These are phyloP conservation scores for Ianthella basta DNA, from an alignment of 37 sponge, comb jelly and placozoan species.

Conservation along the genomic window DNA sequence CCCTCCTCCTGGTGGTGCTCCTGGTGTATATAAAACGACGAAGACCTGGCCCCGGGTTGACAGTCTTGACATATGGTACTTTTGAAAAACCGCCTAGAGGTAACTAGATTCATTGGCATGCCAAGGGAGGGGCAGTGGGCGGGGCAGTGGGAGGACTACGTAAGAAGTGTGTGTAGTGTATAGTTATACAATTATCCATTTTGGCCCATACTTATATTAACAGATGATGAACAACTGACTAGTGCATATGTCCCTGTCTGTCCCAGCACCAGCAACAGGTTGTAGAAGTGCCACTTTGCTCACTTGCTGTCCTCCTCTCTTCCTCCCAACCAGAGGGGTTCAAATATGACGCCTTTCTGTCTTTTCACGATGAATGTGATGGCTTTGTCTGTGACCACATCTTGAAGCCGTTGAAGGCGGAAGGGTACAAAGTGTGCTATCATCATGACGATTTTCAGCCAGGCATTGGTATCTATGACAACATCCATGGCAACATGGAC, in stretches of 20 bases:
- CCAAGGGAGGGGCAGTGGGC: too few relatives aligned
- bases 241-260: background rate
- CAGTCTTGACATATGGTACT: too few relatives aligned
- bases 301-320: background rate
- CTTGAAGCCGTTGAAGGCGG: background rate
- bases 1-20: background rate
- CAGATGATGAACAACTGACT: too few relatives aligned
- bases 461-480: constrained; percentile 9
- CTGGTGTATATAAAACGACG: background rate
- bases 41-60: too few relatives aligned
- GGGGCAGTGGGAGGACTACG: too few relatives aligned
- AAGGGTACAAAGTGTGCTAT: background rate
- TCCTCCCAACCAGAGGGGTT: background rate
- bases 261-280: background rate
- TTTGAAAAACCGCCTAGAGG: too few relatives aligned
- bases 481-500: constrained; percentile 5
- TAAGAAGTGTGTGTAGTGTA: too few relatives aligned
- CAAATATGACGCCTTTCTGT: background rate
- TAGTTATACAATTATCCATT: too few relatives aligned
- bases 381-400: background rate
- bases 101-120: too few relatives aligned
- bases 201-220: too few relatives aligned
- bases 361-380: background rate
- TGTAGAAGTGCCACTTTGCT: background rate
- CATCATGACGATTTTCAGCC: constrained; percentile 8